Conservation (phyloP, 2,888 invertebrate species). For the Lepidocyrtoides sp. region DNA sequence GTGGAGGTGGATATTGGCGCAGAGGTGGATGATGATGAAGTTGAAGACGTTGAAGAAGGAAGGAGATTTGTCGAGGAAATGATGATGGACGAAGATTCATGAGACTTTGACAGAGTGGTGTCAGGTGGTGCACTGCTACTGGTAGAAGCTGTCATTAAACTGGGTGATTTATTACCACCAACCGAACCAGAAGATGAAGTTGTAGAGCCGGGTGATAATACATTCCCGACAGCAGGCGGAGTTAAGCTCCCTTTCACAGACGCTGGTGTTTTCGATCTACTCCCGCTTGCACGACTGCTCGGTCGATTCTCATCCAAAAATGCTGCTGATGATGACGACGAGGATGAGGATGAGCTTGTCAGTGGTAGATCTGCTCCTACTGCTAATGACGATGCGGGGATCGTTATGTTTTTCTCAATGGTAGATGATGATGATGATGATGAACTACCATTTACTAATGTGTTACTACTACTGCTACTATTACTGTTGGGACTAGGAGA, state of each 20-base stretch:
- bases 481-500: constrained; percentile 62
- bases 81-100: constrained; percentile 79
- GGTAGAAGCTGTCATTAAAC: constrained; percentile 72
- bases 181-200: constrained; percentile 46
- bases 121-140: constrained; percentile 77
- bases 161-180: constrained; percentile 81
- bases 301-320: constrained; percentile 46
- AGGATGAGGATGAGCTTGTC: constrained; percentile 75
- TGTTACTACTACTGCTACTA: constrained; percentile 1
- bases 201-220: constrained; percentile 71
- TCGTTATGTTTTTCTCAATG: constrained; percentile 66
- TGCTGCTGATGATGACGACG: constrained; percentile 62
- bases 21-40: constrained; percentile 70
- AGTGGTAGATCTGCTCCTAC: constrained; percentile 67
- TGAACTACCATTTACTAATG: constrained; percentile 49
- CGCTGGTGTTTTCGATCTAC: constrained; percentile 75
- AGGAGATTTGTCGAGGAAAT: constrained; percentile 66
- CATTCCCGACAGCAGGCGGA: constrained; percentile 67
- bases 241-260: constrained; percentile 75
- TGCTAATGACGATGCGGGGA: constrained; percentile 63
- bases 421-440: constrained; percentile 3
- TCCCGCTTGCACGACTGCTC: constrained; percentile 58
- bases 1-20: constrained; percentile 52
- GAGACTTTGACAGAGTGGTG: constrained; percentile 80
- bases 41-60: constrained; percentile 65